A percentile compares a stretch with the other conserved stretches of the same genome.
Conservation (phyloP, 2,888 invertebrate genomes). For the Acholoe squamosa region DNA sequence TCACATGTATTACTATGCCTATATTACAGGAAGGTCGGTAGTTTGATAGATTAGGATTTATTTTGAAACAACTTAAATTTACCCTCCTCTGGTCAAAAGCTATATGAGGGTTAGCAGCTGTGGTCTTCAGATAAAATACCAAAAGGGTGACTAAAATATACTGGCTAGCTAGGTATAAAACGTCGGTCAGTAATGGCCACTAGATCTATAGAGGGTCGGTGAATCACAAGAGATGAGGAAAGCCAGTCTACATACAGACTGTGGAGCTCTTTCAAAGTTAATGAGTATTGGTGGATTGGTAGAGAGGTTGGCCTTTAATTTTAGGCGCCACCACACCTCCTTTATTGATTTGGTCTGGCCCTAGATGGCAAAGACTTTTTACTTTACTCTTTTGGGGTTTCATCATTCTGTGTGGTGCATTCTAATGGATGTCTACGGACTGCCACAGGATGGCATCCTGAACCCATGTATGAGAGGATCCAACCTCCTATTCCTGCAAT, state of each 20-base stretch:
- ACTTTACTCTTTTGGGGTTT: not conserved
- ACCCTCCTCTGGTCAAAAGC: no score
- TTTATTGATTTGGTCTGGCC: not conserved
- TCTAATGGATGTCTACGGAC: not conserved
- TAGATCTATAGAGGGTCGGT: no score
- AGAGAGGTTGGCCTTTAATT: not conserved
- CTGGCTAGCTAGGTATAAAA: no score
- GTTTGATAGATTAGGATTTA: no score
- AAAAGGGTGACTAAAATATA: no score
- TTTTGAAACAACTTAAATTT: no score
- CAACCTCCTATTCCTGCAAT: not conserved
- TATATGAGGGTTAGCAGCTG: no score
- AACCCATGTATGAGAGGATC: not conserved
- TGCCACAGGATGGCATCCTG: not conserved
- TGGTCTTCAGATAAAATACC: no score
- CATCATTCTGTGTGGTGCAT: conserved; percentile 10
- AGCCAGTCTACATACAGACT: not conserved
- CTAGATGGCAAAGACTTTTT: not conserved
- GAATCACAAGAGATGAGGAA: no score
- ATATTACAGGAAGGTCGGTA: no score
- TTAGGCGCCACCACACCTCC: not conserved
- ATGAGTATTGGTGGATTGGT: not conserved
- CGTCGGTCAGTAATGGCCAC: no score
- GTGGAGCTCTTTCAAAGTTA: not conserved
- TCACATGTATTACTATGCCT: no score